phyloP scores from a whole-genome alignment of 2,797 vertebrate genomes.

The Ispidina lecontei region DNA sequence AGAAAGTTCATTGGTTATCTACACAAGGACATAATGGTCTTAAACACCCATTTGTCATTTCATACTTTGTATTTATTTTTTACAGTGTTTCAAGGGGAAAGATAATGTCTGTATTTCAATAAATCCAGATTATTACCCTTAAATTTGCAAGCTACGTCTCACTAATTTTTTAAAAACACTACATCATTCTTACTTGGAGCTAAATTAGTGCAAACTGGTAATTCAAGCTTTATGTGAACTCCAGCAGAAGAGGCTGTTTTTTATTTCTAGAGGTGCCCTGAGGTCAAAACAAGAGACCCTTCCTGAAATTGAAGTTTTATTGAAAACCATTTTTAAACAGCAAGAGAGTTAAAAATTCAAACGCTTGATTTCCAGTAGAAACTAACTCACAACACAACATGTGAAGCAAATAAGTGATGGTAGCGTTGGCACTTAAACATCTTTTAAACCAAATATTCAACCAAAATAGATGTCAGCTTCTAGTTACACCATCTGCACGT shows the following conservation, averaged over 20 bases:
- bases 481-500: constrained; percentile 35
- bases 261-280: not conserved
- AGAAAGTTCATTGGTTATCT: not conserved
- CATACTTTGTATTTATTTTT: constrained; percentile 32
- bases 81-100: not conserved
- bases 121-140: constrained; percentile 18
- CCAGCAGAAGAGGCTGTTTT: not conserved
- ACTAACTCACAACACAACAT: constrained; percentile 27
- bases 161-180: not conserved
- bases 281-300: not conserved
- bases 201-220: not conserved
- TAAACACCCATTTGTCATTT: not conserved
- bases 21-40: not conserved
- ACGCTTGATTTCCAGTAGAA: constrained; percentile 55
- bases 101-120: not conserved
- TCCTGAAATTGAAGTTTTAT: constrained; percentile 73
- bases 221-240: not conserved
- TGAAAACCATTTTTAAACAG: constrained; percentile 71
- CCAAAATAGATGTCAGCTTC: constrained; percentile 56
- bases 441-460: constrained; percentile 49
- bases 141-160: not conserved
- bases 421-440: constrained; percentile 55
- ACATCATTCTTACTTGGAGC: not conserved
- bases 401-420: constrained; percentile 8
- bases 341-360: constrained; percentile 67